These are phyloP conservation scores for Neocrepidodera transversa DNA, from an alignment of 2,888 invertebrate species.

Conservation along the genomic window DNA sequence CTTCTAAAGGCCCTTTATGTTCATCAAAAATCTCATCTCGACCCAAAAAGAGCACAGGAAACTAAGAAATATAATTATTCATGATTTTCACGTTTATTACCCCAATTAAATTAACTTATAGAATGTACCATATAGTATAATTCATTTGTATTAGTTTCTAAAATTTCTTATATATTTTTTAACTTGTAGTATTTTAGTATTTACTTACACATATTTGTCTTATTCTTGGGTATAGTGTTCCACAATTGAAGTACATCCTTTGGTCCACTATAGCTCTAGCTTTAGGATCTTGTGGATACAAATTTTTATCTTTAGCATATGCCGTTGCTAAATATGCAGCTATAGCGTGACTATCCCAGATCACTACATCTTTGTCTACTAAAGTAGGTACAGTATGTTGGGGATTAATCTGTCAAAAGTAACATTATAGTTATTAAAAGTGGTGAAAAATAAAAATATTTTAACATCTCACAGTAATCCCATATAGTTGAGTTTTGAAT, in stretches of 20 bases:
- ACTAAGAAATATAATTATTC: slow-evolving; percentile 59
- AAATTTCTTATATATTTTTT: no score
- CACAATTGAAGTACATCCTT: slow-evolving; percentile 69
- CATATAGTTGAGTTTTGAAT: no score
- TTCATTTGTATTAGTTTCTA: no score
- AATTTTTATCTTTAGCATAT: slow-evolving; percentile 66
- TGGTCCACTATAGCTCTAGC: slow-evolving; percentile 68
- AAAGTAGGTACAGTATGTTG: slow-evolving; percentile 74
- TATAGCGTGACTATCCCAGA: slow-evolving; percentile 76
- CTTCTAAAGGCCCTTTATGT: slow-evolving; percentile 65
- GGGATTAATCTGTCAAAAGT: slow-evolving; percentile 65
- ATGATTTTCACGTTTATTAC: neutral
- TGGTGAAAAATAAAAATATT: no score
- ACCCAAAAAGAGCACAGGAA: slow-evolving; percentile 67
- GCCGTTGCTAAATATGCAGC: slow-evolving; percentile 68
- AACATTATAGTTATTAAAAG: no score
- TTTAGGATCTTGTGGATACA: slow-evolving; percentile 69
- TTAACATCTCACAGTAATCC: no score
- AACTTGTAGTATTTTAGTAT: neutral
- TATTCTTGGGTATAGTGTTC: slow-evolving; percentile 68
- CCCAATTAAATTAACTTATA: no score
- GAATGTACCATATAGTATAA: no score
- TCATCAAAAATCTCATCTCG: slow-evolving; percentile 65
- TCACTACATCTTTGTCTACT: slow-evolving; percentile 69
- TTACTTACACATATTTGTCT: slow-evolving; percentile 68